These are phyloP conservation scores for Hippocampus kuda DNA, from an alignment of 2,797 vertebrate species.

Conservation along the genomic window DNA sequence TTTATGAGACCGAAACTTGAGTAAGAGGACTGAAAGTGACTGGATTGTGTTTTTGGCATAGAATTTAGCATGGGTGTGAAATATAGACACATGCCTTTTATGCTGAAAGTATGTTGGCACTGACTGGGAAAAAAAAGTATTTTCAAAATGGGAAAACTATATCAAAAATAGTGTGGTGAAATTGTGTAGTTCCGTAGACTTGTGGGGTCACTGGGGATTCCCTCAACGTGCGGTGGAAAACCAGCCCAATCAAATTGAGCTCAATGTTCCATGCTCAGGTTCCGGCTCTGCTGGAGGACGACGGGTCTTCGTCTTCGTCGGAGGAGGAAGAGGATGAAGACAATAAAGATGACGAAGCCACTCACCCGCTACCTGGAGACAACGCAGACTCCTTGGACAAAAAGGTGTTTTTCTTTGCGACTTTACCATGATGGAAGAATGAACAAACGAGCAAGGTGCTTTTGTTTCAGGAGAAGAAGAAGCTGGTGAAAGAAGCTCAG, in stretches of 20 bases:
- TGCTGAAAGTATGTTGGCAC: no score
- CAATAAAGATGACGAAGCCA: slow-evolving; percentile 13
- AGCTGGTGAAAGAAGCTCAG: slow-evolving; percentile 83
- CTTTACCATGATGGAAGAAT: neutral
- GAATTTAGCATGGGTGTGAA: no score
- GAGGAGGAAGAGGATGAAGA: slow-evolving; percentile 45
- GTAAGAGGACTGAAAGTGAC: no score
- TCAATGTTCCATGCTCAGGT: slow-evolving; percentile 45
- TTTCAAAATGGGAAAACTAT: no score
- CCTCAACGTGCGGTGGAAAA: no score
- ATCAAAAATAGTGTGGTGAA: no score
- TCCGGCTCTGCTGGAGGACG: slow-evolving; percentile 78
- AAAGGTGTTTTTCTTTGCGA: slow-evolving; percentile 68
- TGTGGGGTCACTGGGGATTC: no score
- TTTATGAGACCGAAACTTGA: no score
- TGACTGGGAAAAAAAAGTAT: no score
- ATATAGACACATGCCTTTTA: no score
- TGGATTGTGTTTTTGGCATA: no score
- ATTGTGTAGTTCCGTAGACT: no score
- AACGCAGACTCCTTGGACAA: slow-evolving; percentile 62
- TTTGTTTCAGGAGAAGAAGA: slow-evolving; percentile 81
- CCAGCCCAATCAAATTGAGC: neutral
- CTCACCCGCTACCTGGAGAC: slow-evolving; percentile 23
- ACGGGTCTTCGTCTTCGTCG: slow-evolving; percentile 10
- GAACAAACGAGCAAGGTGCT: neutral